Evolutionary conservation across 2,888 invertebrate species (phyloP).

Genomic region (Chymomyza procnemis): DNA sequence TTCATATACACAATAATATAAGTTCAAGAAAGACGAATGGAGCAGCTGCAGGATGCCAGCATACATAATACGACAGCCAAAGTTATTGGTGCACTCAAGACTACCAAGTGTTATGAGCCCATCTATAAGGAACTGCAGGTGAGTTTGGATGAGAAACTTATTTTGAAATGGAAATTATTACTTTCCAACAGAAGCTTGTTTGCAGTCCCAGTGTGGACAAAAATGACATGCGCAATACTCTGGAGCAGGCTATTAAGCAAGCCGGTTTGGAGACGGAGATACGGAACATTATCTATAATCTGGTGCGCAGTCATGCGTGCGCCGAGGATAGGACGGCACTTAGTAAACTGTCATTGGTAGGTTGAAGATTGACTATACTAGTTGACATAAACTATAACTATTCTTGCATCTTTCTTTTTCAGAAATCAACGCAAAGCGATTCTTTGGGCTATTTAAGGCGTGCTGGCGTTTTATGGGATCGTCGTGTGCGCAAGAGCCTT

Average conservation of each 20-base stretch:
- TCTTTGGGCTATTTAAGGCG: conserved; percentile 88
- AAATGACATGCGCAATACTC: conserved; percentile 87
- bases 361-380: background rate
- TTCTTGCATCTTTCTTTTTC: too few species aligned
- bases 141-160: conserved; percentile 46
- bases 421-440: conserved; percentile 79
- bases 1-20: background rate
- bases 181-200: conserved; percentile 82
- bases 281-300: conserved; percentile 90
- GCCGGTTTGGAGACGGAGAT: conserved; percentile 90
- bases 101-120: conserved; percentile 86
- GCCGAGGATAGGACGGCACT: conserved; percentile 31
- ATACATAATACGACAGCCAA: conserved; percentile 88
- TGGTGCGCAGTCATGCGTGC: conserved; percentile 81
- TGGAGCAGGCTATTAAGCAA: conserved; percentile 87
- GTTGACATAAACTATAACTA: background rate
- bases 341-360: conserved; percentile 38
- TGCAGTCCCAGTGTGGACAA: conserved; percentile 87
- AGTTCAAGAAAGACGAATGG: conserved; percentile 58
- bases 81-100: conserved; percentile 88
- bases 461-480: conserved; percentile 95
- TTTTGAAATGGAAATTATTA: background rate
- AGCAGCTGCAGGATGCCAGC: conserved; percentile 77
- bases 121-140: conserved; percentile 90
- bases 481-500: conserved; percentile 94